Evolutionary conservation across 1,140 invertebrate genomes (phyloP).

Genomic region (Augochlora pura): DNA sequence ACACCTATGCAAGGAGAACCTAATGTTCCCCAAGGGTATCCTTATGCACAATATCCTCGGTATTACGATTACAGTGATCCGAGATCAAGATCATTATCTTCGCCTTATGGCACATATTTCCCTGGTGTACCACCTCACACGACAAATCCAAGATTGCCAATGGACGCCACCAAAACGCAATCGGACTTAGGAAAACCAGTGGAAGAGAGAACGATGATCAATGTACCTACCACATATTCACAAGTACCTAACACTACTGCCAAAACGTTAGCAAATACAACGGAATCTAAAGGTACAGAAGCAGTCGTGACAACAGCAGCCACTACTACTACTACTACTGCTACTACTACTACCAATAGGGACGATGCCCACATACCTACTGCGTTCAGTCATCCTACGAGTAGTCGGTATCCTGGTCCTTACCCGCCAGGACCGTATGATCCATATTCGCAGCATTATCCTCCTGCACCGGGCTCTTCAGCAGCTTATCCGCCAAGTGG

Average conservation of each 20-base stretch:
- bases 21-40: slow-evolving; percentile 72
- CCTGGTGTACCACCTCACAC: slow-evolving; percentile 68
- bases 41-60: slow-evolving; percentile 76
- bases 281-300: slow-evolving; percentile 60
- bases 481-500: slow-evolving; percentile 76
- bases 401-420: slow-evolving; percentile 79
- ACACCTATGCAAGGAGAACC: slow-evolving; percentile 59
- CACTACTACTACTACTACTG: slow-evolving; percentile 13
- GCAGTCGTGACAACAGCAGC: slow-evolving; percentile 42
- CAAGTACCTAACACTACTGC: slow-evolving; percentile 55
- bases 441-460: slow-evolving; percentile 80
- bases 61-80: slow-evolving; percentile 78
- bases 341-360: slow-evolving; percentile 47
- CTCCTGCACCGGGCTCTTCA: slow-evolving; percentile 73
- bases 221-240: slow-evolving; percentile 59
- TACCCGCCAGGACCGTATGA: slow-evolving; percentile 80
- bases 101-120: slow-evolving; percentile 75
- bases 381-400: slow-evolving; percentile 77
- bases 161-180: slow-evolving; percentile 56
- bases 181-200: slow-evolving; percentile 65
- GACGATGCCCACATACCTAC: slow-evolving; percentile 72
- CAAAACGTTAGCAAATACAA: slow-evolving; percentile 56
- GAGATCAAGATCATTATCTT: slow-evolving; percentile 70
- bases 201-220: slow-evolving; percentile 63
- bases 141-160: slow-evolving; percentile 55